Base-by-base conservation (phyloP, 2,888 invertebrate species). In the Drosophila prolongata region DNA sequence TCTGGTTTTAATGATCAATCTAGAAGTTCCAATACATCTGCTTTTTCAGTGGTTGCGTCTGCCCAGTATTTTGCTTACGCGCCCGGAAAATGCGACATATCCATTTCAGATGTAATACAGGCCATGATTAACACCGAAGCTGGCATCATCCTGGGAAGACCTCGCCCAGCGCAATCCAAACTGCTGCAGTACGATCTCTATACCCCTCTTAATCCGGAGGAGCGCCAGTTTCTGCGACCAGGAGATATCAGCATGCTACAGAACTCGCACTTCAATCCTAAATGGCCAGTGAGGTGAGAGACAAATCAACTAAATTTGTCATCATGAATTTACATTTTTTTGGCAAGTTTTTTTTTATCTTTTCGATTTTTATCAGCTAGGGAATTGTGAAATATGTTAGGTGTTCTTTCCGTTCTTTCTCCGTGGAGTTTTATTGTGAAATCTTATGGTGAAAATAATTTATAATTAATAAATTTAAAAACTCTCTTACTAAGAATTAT, bases 221-320 rank as follows among this genome's bases (percentile, higher is more conserved):
- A 79, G 43, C 76, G 86, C 0, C 90, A 91, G 50, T 27, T 78
- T 2, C 52, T 91, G 16, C 68, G 66, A 2, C 61, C 80, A 1
- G 90, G 89, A 2, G 86, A 90, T 70, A n/a, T 76, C 5, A 64
- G 57, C 6, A 44, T 59, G 50, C 70, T 91, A 2, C 76, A 60
- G 54, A 76, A 66, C 1, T 91, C 91, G 0, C 66, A 87, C 55
- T 91, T 91, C 44, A 91, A 90, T 80, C 59, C 81, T 35, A 84
- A 85, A 13, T 90, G 91, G 91, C 91, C 91, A 42, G 81, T 90
- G 16, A 87, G 91, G 90, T 90, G 55, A 61, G 75, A 11, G n/a
- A 38, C n/a, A 13, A 38, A 38, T 5, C 13, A n/a, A 35, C 9
- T 1, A 11, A 35, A 35, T 9, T 11, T 35, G 3, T 24, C 24